Conservation (phyloP, 2,888 invertebrate species). For the Willowsia nigromaculata region DNA sequence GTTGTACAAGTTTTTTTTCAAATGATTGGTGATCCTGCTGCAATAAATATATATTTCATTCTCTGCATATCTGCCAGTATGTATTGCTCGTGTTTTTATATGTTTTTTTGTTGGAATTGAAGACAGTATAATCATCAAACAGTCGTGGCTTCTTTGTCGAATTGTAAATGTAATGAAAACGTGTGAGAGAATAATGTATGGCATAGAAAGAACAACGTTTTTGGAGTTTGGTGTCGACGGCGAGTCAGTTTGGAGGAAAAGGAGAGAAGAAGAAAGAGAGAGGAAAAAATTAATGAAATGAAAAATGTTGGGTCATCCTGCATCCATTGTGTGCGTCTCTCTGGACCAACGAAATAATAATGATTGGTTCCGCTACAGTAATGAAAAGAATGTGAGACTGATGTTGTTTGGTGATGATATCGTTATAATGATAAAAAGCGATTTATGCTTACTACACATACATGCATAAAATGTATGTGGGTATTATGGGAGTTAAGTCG, state of each 20-base stretch:
- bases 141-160: constrained; percentile 65
- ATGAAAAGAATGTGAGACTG: constrained; percentile 74
- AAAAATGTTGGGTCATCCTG: constrained; percentile 79
- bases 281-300: constrained; percentile 70
- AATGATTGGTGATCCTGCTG: too few species aligned
- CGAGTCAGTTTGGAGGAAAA: constrained; percentile 12
- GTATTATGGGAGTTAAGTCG: too few species aligned
- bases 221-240: too few species aligned
- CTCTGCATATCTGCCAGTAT: too few species aligned
- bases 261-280: constrained; percentile 24
- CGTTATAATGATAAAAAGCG: neutral
- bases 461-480: too few species aligned
- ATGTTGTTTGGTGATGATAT: neutral
- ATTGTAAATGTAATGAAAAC: constrained; percentile 60
- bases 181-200: too few species aligned
- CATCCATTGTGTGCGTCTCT: constrained; percentile 78
- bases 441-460: neutral
- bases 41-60: too few species aligned
- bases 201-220: neutral
- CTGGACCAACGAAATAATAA: constrained; percentile 79
- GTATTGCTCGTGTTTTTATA: too few species aligned
- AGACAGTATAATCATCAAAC: too few species aligned
- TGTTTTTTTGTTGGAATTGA: too few species aligned
- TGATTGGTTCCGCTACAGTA: constrained; percentile 78
- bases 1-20: too few species aligned